phyloP scores from a whole-genome alignment of 2,888 invertebrate species.

The Ormyrus rosae region DNA sequence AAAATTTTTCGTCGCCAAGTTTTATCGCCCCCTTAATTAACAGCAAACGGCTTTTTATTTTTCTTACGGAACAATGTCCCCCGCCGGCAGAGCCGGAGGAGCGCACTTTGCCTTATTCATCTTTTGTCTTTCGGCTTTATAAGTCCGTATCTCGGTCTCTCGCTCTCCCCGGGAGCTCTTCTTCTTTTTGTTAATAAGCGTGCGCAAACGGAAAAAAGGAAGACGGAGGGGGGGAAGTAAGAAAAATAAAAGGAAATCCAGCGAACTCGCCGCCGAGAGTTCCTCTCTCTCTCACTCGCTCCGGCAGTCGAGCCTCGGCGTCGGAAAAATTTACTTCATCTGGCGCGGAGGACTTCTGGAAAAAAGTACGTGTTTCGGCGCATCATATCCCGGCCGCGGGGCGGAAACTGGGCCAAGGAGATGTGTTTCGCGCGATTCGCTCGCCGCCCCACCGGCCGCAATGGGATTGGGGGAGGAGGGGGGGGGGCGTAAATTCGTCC shows the following conservation, averaged over 20 bases:
- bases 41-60: constrained; percentile 22
- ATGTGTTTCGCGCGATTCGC: constrained; percentile 29
- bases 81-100: background rate
- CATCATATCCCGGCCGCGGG: background rate
- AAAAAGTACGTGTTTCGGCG: constrained; percentile 18
- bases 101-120: constrained; percentile 21
- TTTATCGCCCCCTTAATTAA: constrained; percentile 36
- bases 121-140: constrained; percentile 27
- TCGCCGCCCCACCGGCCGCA: background rate
- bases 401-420: constrained; percentile 40
- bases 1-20: constrained; percentile 25
- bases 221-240: background rate
- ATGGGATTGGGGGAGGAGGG: constrained; percentile 35
- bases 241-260: background rate
- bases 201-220: constrained; percentile 1
- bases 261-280: background rate
- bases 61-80: constrained; percentile 18
- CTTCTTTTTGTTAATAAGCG: constrained; percentile 43
- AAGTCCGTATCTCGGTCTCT: background rate
- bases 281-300: background rate
- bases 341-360: background rate
- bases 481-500: constrained; percentile 1
- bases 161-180: background rate
- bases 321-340: constrained; percentile 42
- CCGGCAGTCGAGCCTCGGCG: constrained; percentile 2